These are phyloP conservation scores for Chiloscyllium plagiosum DNA, from an alignment of 2,113 vertebrate genomes.

Conservation along the genomic window DNA sequence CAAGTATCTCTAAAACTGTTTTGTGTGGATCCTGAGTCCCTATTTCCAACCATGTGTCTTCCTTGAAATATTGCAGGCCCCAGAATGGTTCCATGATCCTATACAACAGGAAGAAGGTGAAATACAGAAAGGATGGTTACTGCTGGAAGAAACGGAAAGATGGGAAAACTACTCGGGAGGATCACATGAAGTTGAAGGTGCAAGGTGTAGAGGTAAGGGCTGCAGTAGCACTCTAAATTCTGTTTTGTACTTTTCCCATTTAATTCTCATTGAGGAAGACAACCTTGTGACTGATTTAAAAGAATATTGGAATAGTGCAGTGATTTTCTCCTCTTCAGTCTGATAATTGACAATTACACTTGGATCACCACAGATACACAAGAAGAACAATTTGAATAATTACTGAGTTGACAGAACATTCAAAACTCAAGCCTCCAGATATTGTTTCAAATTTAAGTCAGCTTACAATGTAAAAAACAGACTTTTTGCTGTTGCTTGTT, in stretches of 20 bases:
- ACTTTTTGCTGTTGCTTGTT: background rate
- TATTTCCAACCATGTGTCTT: slow-evolving; percentile 14
- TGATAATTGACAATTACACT: background rate
- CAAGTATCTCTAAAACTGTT: background rate
- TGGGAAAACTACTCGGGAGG: slow-evolving; percentile 93
- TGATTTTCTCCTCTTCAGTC: background rate
- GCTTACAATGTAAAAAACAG: background rate
- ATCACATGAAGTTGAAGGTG: slow-evolving; percentile 99
- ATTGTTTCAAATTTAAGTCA: background rate
- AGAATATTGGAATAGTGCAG: background rate
- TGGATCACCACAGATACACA: background rate
- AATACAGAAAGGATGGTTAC: slow-evolving; percentile 98
- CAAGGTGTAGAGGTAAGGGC: slow-evolving; percentile 96
- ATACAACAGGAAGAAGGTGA: slow-evolving; percentile 99
- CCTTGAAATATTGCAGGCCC: slow-evolving; percentile 67
- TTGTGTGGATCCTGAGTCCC: background rate
- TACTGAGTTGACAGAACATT: background rate
- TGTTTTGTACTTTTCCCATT: background rate
- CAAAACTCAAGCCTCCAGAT: background rate
- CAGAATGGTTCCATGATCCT: slow-evolving; percentile 99
- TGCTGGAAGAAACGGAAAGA: slow-evolving; percentile 99
- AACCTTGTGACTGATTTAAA: background rate
- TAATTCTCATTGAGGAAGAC: background rate
- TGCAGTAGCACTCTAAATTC: background rate
- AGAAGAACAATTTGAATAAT: background rate